A percentile compares a stretch with the other conserved stretches of the same genome.
These are phyloP conservation scores for Coregonus sp. DNA, from an alignment of 2,797 vertebrate species.

Conservation along the genomic window DNA sequence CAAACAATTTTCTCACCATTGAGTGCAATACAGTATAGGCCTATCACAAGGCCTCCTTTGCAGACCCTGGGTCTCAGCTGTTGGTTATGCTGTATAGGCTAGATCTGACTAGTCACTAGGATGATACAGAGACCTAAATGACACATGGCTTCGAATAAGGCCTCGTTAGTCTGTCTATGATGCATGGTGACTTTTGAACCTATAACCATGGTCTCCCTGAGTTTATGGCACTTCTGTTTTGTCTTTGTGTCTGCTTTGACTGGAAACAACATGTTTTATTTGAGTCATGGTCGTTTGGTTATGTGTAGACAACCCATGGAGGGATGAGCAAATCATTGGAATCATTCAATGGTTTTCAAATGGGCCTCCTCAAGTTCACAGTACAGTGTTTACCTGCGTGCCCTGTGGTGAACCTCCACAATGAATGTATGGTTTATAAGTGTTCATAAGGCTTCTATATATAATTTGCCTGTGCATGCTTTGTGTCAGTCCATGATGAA, in stretches of 20 bases:
- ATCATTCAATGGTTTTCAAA: background rate
- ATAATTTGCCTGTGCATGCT: background rate
- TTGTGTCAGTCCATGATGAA: background rate
- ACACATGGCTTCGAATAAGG: slow-evolving; percentile 18
- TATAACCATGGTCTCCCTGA: background rate
- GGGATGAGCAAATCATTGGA: background rate
- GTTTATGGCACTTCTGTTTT: background rate
- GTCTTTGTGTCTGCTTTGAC: background rate
- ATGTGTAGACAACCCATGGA: background rate
- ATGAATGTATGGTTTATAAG: background rate
- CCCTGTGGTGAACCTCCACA: slow-evolving; percentile 14
- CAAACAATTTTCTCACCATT: slow-evolving; percentile 70
- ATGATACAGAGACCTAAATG: background rate
- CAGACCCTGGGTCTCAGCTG: slow-evolving; percentile 55
- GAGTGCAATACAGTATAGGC: slow-evolving; percentile 15
- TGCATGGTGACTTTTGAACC: background rate
- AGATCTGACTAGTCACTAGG: slow-evolving; percentile 2
- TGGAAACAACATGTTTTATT: background rate
- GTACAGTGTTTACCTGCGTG: background rate
- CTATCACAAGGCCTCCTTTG: background rate
- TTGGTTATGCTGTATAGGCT: slow-evolving; percentile 42
- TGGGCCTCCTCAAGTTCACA: slow-evolving; percentile 5
- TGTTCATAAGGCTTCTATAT: background rate
- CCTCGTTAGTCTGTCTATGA: slow-evolving; percentile 10
- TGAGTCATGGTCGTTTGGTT: background rate